These are phyloP conservation scores for Steinernema hermaphroditum DNA, from an alignment of 2,888 invertebrate genomes.

Conservation along the genomic window DNA sequence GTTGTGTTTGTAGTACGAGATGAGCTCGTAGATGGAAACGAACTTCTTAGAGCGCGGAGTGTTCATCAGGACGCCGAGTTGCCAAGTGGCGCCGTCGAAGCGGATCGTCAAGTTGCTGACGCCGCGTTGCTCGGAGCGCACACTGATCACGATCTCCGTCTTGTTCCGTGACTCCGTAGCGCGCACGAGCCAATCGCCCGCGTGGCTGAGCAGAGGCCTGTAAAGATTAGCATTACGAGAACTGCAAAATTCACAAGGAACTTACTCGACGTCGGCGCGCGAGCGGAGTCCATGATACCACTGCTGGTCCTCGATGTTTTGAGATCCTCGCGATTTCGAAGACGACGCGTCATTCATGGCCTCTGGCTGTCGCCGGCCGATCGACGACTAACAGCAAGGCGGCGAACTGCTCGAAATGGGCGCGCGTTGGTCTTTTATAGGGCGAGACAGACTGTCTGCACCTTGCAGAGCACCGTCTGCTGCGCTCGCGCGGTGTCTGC, in stretches of 20 bases:
- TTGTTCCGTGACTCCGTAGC: constrained; percentile 41
- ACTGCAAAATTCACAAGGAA: too few species aligned
- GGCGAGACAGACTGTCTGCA: too few species aligned
- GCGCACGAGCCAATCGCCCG: constrained; percentile 51
- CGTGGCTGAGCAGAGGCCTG: constrained; percentile 33
- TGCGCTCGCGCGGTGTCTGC: too few species aligned
- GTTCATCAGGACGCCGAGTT: constrained; percentile 4
- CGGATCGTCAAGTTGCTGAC: constrained; percentile 7
- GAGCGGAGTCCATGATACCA: constrained; percentile 50
- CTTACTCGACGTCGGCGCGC: constrained; percentile 45
- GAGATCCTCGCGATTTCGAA: neutral
- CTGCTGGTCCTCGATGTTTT: constrained; percentile 41
- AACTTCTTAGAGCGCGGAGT: neutral
- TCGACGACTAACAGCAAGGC: neutral
- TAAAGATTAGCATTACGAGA: neutral
- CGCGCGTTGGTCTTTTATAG: too few species aligned
- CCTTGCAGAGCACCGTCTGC: too few species aligned
- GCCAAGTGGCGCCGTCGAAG: neutral
- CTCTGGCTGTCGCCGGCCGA: neutral
- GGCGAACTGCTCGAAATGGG: too few species aligned
- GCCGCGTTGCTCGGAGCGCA: constrained; percentile 37
- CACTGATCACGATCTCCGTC: constrained; percentile 40
- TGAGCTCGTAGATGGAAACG: constrained; percentile 35
- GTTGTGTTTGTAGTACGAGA: constrained; percentile 45
- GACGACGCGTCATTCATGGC: neutral